phyloP scores from a whole-genome alignment of 2,888 invertebrate genomes.

The Thera britannica region DNA sequence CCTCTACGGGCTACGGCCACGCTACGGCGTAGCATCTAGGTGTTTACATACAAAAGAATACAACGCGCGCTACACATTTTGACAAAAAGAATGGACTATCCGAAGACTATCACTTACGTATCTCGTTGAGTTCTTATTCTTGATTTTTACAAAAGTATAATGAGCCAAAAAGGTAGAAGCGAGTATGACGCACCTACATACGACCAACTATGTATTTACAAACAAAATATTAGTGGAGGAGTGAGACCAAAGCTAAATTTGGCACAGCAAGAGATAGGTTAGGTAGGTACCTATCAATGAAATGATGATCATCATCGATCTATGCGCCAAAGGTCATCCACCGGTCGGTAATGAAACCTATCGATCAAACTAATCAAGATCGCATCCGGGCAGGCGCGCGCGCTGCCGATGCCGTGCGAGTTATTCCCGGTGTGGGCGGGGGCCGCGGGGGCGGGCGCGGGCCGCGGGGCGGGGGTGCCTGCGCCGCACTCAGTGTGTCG shows the following conservation, averaged over 20 bases:
- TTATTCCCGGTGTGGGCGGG: slow-evolving; percentile 66
- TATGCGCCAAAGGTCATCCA: slow-evolving; percentile 43
- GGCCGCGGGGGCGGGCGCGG: slow-evolving; percentile 47
- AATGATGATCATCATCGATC: slow-evolving; percentile 22
- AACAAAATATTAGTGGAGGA: slow-evolving; percentile 6
- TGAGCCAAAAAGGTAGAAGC: no score
- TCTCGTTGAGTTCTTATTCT: no score
- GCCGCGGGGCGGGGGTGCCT: slow-evolving; percentile 57
- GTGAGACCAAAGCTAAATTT: slow-evolving; percentile 13
- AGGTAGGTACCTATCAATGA: slow-evolving; percentile 10
- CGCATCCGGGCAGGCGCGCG: slow-evolving; percentile 49
- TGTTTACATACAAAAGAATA: slow-evolving; percentile 8
- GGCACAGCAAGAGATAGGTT: slow-evolving; percentile 10
- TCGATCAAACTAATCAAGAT: slow-evolving; percentile 73
- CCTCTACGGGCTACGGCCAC: slow-evolving; percentile 7
- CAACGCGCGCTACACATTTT: slow-evolving; percentile 12
- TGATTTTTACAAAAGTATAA: no score
- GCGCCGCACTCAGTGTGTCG: slow-evolving; percentile 72
- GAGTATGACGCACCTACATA: background rate
- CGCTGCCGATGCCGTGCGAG: slow-evolving; percentile 53
- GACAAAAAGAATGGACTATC: background rate
- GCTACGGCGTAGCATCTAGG: slow-evolving; percentile 9
- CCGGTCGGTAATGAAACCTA: slow-evolving; percentile 49
- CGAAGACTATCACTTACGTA: no score
- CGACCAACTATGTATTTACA: slow-evolving; percentile 5